Conservation (phyloP, 2,888 invertebrate genomes). For the Nasonia oneida region DNA sequence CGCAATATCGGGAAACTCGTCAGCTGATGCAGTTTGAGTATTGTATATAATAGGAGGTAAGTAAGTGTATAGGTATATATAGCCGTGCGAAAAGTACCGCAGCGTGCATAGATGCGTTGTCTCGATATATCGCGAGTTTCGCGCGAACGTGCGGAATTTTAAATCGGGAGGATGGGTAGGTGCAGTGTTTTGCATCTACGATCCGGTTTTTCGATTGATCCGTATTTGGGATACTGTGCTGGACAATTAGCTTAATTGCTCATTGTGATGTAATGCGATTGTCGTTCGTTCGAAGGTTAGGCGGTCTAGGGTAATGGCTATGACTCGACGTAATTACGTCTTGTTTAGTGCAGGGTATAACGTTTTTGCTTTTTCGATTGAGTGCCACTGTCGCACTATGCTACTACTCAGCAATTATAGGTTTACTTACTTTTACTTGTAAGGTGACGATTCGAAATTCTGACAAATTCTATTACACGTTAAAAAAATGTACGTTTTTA, state of each 20-base stretch:
- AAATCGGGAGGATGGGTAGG: neutral
- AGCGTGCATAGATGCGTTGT: neutral
- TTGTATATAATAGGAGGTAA: no score
- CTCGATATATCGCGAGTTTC: neutral
- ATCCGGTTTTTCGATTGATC: neutral
- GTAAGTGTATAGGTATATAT: neutral
- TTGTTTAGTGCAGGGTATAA: neutral
- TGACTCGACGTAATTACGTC: neutral
- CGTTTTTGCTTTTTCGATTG: neutral
- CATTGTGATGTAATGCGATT: conserved; percentile 12
- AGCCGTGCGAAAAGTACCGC: neutral
- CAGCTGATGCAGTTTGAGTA: neutral
- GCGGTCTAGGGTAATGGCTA: neutral
- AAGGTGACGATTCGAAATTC: no score
- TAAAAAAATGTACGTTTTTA: no score
- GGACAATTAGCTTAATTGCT: conserved; percentile 1
- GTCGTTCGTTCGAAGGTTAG: neutral
- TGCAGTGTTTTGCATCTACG: neutral
- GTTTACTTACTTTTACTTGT: no score
- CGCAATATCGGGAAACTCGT: neutral
- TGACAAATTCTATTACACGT: no score
- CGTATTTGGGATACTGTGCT: neutral
- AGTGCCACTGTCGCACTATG: no score
- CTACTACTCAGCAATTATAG: no score
- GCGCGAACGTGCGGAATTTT: conserved; percentile 3